Conservation (phyloP, 1,140 invertebrate species). For the Diuraphis noxia region DNA sequence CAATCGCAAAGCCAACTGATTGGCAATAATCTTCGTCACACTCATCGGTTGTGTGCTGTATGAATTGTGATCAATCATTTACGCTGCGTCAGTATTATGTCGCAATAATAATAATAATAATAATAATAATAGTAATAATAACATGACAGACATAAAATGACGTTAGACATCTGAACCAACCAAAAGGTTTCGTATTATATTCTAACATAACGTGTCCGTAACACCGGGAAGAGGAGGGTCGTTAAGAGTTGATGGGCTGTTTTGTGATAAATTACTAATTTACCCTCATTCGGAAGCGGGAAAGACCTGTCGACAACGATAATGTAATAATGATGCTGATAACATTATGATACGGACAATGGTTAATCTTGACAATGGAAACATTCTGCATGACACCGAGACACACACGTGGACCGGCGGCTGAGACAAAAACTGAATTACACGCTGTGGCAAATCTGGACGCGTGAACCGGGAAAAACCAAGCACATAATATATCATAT, state of each 20-base stretch:
- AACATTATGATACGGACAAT: not conserved
- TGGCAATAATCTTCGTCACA: not conserved
- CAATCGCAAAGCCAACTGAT: not conserved
- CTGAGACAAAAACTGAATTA: constrained; percentile 4
- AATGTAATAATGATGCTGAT: not conserved
- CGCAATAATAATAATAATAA: no score
- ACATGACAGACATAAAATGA: not conserved
- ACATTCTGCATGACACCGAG: not conserved
- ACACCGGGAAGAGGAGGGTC: not conserved
- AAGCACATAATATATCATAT: not conserved
- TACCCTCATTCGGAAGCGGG: not conserved
- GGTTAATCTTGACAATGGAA: not conserved
- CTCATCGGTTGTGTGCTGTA: not conserved
- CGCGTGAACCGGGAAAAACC: not conserved
- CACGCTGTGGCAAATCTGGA: not conserved
- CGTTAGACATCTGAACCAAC: not conserved
- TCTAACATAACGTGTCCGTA: not conserved
- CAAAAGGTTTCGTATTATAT: not conserved
- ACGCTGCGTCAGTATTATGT: not conserved
- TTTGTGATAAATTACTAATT: constrained; percentile 26
- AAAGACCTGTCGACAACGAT: not conserved
- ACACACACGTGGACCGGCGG: not conserved
- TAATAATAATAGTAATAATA: not conserved
- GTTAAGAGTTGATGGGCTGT: not conserved
- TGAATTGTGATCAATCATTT: not conserved